Evolutionary conservation across 37 sponge, comb jelly and placozoan species (phyloP).

Genomic region (Diacarnus erythraeanus): DNA sequence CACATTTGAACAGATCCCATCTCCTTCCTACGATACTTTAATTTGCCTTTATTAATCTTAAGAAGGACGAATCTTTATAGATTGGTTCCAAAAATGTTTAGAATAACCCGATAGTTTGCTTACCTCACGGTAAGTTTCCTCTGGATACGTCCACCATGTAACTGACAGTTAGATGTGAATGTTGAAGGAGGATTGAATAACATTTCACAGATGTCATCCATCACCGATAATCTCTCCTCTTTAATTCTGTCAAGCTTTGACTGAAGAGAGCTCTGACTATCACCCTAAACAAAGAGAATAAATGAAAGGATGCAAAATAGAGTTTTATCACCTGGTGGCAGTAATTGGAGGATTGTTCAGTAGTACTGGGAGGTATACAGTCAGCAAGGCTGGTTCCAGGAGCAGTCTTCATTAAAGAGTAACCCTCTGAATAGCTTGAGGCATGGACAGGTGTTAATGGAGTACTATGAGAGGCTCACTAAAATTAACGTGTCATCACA

Average conservation of each 20-base stretch:
- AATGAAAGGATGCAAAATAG: neutral
- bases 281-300: neutral
- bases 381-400: conserved; percentile 8
- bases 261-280: neutral
- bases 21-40: neutral
- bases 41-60: no score
- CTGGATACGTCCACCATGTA: conserved; percentile 34
- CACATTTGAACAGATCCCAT: no score
- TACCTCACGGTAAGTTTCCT: conserved; percentile 61
- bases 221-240: conserved; percentile 35
- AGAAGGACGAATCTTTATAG: no score
- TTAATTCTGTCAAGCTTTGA: conserved; percentile 2
- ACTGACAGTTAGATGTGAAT: conserved; percentile 21
- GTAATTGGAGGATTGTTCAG: neutral
- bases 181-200: conserved; percentile 37
- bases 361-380: neutral
- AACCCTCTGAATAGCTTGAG: neutral
- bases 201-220: conserved; percentile 64
- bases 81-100: no score
- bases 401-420: neutral
- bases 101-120: no score
- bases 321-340: neutral
- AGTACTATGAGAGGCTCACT: neutral
- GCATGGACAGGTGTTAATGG: neutral
- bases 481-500: neutral